Base-by-base conservation (phyloP, 92 coral and sea anemone species). In the Siderastrea siderea region DNA sequence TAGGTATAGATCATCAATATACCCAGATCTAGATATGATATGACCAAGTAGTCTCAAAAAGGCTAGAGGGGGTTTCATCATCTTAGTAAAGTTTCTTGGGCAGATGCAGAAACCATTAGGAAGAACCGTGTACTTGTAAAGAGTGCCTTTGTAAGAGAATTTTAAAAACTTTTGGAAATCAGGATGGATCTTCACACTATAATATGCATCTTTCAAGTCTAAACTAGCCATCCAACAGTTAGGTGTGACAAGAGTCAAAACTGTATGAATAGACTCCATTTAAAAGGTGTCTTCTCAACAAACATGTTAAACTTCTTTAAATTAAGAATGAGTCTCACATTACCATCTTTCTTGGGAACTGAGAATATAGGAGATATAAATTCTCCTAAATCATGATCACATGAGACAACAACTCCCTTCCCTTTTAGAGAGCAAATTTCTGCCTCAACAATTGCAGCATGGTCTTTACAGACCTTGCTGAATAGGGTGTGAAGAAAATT, bases 171-270 rank as follows among this genome's bases (percentile, higher is more conserved):
- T 26, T 26, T 26, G 38, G 38, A 26, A 26, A 26, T 26, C 38
- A 26, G 38, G 38, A 26, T 26, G 38, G 38, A 26, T 26, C 12
- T 50, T 68, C 43, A 89, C 95, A 93, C 93, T 86, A 73, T 89
- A 85, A 77, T 93, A 93, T 8, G 93, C 93, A 89, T 89, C 95
- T 55, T 89, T 80, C 15, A 92, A 65, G 80, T 93, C 95, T 38
- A 93, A 48, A 44, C 86, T 84, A 43, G 93, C 93, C 95, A 89
- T 93, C 93, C 71, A 84, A 80, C 86, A 84, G 44, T 79, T 52
- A 1, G 67, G 90, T 72, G 87, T 92, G 47, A 84, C 80, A 16
- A 92, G 75, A 11, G 68, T 79, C 50, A 89, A 57, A 85, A 85
- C 85, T n/a, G 93, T 83, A 50, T 89, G 93, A 51, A 83, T 89